Evolutionary conservation across 2,113 vertebrate species (phyloP).

Genomic region (Siniperca knerii): DNA sequence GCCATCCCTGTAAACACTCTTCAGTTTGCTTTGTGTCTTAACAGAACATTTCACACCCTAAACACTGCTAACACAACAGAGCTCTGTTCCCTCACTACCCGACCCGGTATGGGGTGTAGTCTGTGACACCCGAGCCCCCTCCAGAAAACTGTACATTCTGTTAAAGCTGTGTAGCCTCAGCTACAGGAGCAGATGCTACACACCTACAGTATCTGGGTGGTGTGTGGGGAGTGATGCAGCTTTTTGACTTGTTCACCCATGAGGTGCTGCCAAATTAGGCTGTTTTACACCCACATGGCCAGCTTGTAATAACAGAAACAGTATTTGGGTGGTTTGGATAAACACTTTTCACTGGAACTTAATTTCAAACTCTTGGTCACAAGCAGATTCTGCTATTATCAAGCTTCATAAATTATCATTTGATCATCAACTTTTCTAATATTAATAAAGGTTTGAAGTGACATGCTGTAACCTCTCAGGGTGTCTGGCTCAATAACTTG

Average conservation of each 20-base stretch:
- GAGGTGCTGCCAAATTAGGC: neutral
- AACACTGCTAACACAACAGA: constrained; percentile 37
- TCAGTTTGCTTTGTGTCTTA: constrained; percentile 26
- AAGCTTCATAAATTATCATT: neutral
- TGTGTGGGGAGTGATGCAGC: constrained; percentile 24
- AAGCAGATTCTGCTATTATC: neutral
- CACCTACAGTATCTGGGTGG: neutral
- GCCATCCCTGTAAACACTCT: constrained; percentile 41
- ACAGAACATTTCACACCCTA: constrained; percentile 31
- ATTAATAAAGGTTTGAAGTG: neutral
- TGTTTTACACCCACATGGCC: neutral
- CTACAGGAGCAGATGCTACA: constrained; percentile 13
- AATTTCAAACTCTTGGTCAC: neutral
- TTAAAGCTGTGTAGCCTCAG: constrained; percentile 7
- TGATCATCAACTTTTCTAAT: neutral
- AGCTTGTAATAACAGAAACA: constrained; percentile 12
- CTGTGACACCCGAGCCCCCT: constrained; percentile 6
- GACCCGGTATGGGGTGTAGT: neutral
- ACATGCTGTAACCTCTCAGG: neutral
- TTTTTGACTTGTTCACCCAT: constrained; percentile 3
- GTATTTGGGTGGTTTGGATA: neutral
- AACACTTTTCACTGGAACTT: neutral
- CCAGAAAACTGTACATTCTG: neutral
- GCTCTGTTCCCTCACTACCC: constrained; percentile 8
- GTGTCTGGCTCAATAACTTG: neutral